Evolutionary conservation across 2,113 vertebrate species (phyloP).

Genomic region (Sorex fumeus): DNA sequence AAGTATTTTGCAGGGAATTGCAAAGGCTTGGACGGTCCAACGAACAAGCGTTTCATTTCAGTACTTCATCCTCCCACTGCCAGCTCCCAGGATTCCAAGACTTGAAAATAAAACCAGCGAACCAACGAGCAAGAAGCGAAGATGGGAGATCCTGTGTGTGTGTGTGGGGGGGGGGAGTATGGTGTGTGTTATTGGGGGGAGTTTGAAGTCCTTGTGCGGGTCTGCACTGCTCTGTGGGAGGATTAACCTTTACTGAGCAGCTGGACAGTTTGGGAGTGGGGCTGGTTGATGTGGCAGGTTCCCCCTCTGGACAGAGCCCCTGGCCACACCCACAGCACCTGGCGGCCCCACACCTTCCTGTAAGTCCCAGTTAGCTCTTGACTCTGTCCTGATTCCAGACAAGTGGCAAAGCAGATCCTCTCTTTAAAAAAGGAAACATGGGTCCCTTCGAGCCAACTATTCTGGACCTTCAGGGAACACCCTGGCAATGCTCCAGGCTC

Average conservation of each 20-base stretch:
- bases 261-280: too few relatives aligned
- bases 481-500: neutral
- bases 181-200: too few relatives aligned
- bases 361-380: neutral
- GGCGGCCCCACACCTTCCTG: too few relatives aligned
- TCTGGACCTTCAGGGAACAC: neutral
- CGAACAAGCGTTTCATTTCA: constrained; percentile 17
- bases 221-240: too few relatives aligned
- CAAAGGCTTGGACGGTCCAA: neutral
- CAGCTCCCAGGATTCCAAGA: constrained; percentile 26
- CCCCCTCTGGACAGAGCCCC: too few relatives aligned
- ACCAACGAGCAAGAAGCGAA: neutral
- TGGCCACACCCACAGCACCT: too few relatives aligned
- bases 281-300: too few relatives aligned
- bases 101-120: neutral
- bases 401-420: neutral
- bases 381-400: neutral
- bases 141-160: too few relatives aligned
- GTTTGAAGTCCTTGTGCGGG: too few relatives aligned
- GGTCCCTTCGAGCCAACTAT: fast-evolving
- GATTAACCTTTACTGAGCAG: too few relatives aligned
- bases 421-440: neutral
- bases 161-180: too few relatives aligned
- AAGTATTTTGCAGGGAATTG: neutral
- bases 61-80: constrained; percentile 14